These are phyloP conservation scores for Drosophila nr. fundita DNA, from an alignment of 2,888 invertebrate species.

Conservation along the genomic window DNA sequence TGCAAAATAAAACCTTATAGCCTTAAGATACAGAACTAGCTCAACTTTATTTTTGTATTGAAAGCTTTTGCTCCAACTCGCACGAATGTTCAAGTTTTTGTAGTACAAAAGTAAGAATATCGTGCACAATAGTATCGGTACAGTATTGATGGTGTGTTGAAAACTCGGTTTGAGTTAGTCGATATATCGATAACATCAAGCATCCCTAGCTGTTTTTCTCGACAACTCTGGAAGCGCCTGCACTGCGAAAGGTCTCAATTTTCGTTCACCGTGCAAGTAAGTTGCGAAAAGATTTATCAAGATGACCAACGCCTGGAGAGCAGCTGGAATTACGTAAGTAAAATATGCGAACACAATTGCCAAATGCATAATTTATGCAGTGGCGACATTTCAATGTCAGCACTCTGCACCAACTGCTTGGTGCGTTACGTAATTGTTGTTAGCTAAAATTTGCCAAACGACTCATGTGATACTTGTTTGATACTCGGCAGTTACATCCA, in stretches of 20 bases:
- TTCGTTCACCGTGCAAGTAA: constrained; percentile 45
- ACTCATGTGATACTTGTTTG: constrained; percentile 9
- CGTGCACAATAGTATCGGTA: constrained; percentile 14
- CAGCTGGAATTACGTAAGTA: constrained; percentile 93
- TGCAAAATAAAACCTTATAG: not conserved
- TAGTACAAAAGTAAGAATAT: not conserved
- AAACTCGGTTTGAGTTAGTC: not conserved
- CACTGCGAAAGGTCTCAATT: constrained; percentile 37
- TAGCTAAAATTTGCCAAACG: constrained; percentile 17
- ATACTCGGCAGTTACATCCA: constrained; percentile 92
- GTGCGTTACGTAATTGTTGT: constrained; percentile 69
- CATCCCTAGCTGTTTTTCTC: constrained; percentile 27
- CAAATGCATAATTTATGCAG: not conserved
- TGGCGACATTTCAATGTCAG: not conserved
- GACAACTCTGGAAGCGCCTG: constrained; percentile 48
- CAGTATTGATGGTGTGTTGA: not conserved
- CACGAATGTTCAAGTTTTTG: not conserved
- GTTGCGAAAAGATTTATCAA: constrained; percentile 84
- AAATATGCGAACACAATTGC: not conserved
- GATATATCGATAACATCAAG: constrained; percentile 16
- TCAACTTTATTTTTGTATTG: not conserved
- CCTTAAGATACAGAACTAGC: not conserved
- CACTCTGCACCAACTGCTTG: constrained; percentile 4
- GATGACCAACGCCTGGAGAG: constrained; percentile 91
- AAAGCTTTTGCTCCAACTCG: not conserved